A percentile compares a stretch with the other conserved stretches of the same genome.
Conservation (phyloP, 2,888 invertebrate genomes). For the Augiades crinisus region DNA sequence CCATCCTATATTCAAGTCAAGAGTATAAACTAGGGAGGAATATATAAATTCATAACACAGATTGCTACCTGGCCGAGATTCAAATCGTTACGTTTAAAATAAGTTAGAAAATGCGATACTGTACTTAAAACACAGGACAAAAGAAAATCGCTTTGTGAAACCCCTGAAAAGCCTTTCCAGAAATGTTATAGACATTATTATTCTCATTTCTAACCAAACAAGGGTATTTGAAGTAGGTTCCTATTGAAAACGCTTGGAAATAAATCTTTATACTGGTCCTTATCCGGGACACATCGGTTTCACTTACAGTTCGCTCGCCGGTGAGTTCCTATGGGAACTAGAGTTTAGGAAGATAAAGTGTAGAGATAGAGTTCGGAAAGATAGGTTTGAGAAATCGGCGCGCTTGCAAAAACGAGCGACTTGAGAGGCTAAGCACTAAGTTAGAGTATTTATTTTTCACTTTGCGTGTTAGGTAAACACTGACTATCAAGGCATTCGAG, state of each 20-base stretch:
- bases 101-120: no score
- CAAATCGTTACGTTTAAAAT: no score
- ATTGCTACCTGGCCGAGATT: no score
- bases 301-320: not conserved
- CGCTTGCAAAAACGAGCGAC: not conserved
- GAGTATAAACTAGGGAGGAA: no score
- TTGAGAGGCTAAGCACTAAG: no score
- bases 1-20: no score
- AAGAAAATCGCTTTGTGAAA: not conserved
- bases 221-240: not conserved
- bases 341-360: slow-evolving; percentile 4
- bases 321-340: not conserved
- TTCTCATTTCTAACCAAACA: not conserved
- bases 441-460: no score
- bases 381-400: not conserved
- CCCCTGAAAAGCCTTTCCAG: not conserved
- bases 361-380: no score
- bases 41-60: no score
- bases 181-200: not conserved
- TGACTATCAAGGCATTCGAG: no score
- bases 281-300: slow-evolving; percentile 2
- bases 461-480: no score
- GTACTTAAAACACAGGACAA: no score
- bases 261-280: not conserved
- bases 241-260: not conserved